Evolutionary conservation across 2,888 invertebrate species (phyloP), one percentile per base, ranked within the genome.

Genomic region (Lasius fuliginosus): DNA sequence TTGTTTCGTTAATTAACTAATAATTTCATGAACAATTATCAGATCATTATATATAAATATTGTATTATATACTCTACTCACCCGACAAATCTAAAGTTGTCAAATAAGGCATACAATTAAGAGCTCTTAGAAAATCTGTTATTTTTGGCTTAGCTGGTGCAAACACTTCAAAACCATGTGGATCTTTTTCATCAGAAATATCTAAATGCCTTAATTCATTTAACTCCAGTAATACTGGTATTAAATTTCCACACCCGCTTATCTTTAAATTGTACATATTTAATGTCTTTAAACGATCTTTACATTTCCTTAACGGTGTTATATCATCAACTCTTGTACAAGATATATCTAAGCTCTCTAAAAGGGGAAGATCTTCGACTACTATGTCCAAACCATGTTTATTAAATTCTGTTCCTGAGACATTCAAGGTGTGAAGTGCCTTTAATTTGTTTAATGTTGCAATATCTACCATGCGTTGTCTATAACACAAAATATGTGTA

Each of bases 341-440:
- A 23, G 97, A 97, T 88, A 97, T 96, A 92, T 97, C 96, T 76
- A 97, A 93, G 90, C 95, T 96, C 92, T 97, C 96, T 85, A 97
- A 94, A 82, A 95, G 94, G 64, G 96, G 96, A 86, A 97, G 95
- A 94, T 97, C 97, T 89, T 97, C 96, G 84, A 96, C 96, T 75
- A 97, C 95, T 87, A 97, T 96, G 90, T 96, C 96, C 86, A 97
- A 95, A 33, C 96, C 96, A 90, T 96, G 96, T 87, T 96, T 96
- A 93, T 97, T 97, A 92, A 97, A 96, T 92, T 97, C 97, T n/a
- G 97, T 97, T 90, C 96, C 95, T 84, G 97, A 96, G 4, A 97
- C 96, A 94, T 97, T 97, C 67, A 97, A 94, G 77, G 95, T 95
- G 85, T 95, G 96, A 76, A 97, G 94, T 86, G 96, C 96, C 85